A percentile compares a stretch with the other conserved stretches of the same genome.
Conservation (phyloP, 2,113 vertebrate genomes). For the Odocoileus virginianus region DNA sequence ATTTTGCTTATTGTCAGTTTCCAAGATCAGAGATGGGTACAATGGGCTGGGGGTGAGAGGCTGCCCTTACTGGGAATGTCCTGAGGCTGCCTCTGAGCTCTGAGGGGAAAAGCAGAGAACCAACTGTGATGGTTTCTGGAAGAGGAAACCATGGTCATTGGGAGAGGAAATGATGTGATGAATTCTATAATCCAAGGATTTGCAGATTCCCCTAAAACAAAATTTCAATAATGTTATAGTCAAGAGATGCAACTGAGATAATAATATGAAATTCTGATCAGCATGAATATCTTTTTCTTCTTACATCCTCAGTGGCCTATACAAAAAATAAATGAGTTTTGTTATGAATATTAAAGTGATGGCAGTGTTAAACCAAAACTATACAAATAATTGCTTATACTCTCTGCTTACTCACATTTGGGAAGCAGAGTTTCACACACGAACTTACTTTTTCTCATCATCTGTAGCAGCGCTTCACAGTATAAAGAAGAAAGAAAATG, state of each 20-base stretch:
- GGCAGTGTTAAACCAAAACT: neutral
- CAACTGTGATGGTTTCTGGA: neutral
- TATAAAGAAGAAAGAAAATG: neutral
- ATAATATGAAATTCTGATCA: neutral
- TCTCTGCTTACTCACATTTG: neutral
- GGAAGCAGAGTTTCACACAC: neutral
- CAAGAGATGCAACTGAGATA: neutral
- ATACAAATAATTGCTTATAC: neutral
- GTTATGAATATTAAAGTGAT: neutral
- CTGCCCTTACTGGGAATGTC: neutral
- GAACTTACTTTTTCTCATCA: neutral
- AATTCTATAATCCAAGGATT: neutral
- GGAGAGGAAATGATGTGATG: neutral
- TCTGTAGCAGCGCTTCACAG: neutral
- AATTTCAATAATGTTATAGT: neutral
- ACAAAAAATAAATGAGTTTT: neutral
- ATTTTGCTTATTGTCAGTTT: neutral
- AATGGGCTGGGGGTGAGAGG: neutral
- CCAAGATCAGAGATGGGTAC: neutral
- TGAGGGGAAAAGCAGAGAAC: neutral
- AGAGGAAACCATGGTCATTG: neutral
- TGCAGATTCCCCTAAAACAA: neutral
- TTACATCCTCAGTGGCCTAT: neutral
- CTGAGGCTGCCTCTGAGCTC: neutral
- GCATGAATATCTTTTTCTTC: neutral